These are phyloP conservation scores for roundworm (Caenorhabditis elegans) DNA, from an alignment of 1,140 invertebrate species.

Conservation along the genomic window DNA sequence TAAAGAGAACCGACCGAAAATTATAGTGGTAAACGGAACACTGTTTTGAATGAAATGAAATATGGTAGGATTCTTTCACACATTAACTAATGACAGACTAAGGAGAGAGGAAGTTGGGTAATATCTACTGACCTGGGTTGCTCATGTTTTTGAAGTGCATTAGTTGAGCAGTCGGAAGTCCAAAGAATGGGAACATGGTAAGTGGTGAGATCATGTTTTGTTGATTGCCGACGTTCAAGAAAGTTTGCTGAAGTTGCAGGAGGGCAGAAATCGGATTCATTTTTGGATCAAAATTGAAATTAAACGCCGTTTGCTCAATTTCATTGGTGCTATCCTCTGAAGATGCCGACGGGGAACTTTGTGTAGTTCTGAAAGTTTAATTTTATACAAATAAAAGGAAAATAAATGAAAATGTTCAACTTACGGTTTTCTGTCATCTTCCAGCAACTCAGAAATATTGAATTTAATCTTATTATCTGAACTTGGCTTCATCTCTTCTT, in stretches of 20 bases:
- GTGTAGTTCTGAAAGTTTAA: background rate
- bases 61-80: background rate
- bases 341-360: conserved; percentile 24
- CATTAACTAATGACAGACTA: background rate
- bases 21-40: background rate
- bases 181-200: conserved; percentile 10
- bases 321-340: conserved; percentile 9
- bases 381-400: background rate
- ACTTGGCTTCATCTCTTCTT: background rate
- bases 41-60: background rate
- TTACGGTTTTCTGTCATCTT: conserved; percentile 15
- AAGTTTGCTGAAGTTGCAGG: background rate
- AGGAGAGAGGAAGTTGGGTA: background rate
- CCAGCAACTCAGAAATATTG: conserved; percentile 32
- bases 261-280: conserved; percentile 17
- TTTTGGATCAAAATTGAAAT: conserved; percentile 8
- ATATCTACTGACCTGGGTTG: background rate
- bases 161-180: background rate
- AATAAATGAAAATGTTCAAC: background rate
- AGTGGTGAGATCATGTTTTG: background rate
- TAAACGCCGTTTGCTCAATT: background rate
- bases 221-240: background rate
- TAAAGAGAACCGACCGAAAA: background rate
- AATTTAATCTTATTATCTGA: background rate
- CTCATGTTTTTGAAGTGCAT: conserved; percentile 32